Evolutionary conservation across 2,888 invertebrate species (phyloP), one percentile per base, ranked within the genome.

Genomic region (Tiliacea aurago): DNA sequence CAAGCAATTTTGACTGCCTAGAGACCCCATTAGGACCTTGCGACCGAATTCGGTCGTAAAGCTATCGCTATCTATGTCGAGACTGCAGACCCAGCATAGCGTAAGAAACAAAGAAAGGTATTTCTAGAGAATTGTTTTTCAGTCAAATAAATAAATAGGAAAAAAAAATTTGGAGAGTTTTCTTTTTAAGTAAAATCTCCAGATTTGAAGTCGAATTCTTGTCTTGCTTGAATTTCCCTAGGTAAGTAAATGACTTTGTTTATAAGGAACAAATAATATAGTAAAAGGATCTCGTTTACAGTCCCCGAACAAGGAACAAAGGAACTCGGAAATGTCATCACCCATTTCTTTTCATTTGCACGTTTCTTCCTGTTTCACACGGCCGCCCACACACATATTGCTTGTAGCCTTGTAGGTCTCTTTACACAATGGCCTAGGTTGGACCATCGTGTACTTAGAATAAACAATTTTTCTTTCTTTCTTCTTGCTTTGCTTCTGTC

Each of bases 301-400:
- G 86, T 69, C 84, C 80, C 73, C 87, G 84, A 88, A 82, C 86
- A 88, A 68, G 68, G 85, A 86, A 87, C 89, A 89, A 86, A 89
- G 84, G 76, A 82, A 73, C 69, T 81, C 83, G 63, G 76, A 70
- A 83, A 88, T 87, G 87, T 86, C 87, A 80, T 88, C 85, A 78
- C 80, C 86, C 85, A 88, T 89, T 88, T 88, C 88, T 84, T 87
- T 90, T 88, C 85, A 86, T 86, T 87, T 85, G 87, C 85, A 87
- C 86, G 84, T 85, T 84, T 86, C 80, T 86, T 85, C 76, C 77
- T 75, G 86, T 88, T 80, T 84, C 87, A 84, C 85, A 84, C 84
- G 89, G 76, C 69, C 81, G 88, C 87, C 61, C n/a, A 28, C 67
- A 18, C 69, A 80, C 72, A 79, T 77, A 74, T 84, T 77, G 61